Base-by-base conservation (phyloP, 2,888 invertebrate species). In the Orthosia incerta region DNA sequence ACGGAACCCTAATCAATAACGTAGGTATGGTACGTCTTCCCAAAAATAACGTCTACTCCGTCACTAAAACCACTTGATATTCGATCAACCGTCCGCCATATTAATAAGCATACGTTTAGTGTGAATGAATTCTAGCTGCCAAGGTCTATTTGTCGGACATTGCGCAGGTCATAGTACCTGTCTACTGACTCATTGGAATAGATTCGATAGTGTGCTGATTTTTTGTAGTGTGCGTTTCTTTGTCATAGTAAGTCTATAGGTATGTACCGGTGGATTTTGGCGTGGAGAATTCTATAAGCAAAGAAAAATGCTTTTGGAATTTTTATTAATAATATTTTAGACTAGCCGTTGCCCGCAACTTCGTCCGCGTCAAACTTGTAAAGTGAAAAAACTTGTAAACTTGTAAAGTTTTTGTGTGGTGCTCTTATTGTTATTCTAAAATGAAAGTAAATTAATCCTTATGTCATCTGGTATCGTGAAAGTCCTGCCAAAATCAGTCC, bases 121-220 rank as follows among this genome's bases (percentile, higher is more conserved):
- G 86, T 80, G 76, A 85, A 75, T 75, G 86, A 46, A 79, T 86
- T 62, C 70, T 83, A 82, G 65, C 66, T 50, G 69, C 46, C 79
- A 86, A 86, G 85, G 86, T 80, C 59, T 74, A 71, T 55, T 5
- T 20, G 45, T 26, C 74, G 80, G 76, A 65, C 76, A 60, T 86
- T 86, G 86, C n/a, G 72, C 74, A 85, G 85, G 85, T 85, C 79
- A 81, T 68, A 70, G 23, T 46, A 67, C 46, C 56, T 48, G 64
- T 18, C 50, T 20, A 15, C 48, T 83, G 84, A 83, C 53, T 80
- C 83, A 85, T 72, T 68, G 62, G 12, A 69, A 74, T 79, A 78
- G 80, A 68, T 56, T 12, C 51, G 56, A 59, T 67, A 31, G 64
- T 51, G n/a, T 60, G 31, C 9, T 45, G 48, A 20, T 20, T 46